These are phyloP conservation scores for Ophioninae sp. DNA, from an alignment of 2,888 invertebrate genomes.

Conservation along the genomic window DNA sequence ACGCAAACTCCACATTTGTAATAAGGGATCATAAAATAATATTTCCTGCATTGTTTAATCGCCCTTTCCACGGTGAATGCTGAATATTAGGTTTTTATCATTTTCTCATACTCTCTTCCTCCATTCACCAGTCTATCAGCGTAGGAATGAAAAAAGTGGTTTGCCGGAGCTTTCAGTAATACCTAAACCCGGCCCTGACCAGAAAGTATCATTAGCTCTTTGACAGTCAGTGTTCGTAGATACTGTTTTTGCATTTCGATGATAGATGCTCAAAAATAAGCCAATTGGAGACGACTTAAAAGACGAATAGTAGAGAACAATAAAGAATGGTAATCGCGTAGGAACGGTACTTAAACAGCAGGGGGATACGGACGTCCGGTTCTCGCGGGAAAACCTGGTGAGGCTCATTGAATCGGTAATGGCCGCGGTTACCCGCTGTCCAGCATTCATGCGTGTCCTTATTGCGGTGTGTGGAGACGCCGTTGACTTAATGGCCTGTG, in stretches of 20 bases:
- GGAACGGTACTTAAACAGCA: background rate
- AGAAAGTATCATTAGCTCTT: background rate
- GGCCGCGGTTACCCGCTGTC: constrained; percentile 79
- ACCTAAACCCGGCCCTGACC: no score
- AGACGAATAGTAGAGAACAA: background rate
- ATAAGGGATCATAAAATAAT: no score
- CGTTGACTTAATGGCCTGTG: constrained; percentile 78
- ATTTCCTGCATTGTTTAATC: no score
- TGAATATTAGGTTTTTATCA: no score
- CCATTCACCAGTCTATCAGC: no score
- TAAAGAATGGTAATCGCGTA: background rate
- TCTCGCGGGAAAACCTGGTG: constrained; percentile 70
- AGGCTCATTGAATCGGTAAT: constrained; percentile 80
- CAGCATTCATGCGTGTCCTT: constrained; percentile 73
- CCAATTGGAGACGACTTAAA: background rate
- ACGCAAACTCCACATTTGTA: no score
- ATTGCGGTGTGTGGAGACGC: constrained; percentile 73
- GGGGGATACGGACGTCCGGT: background rate
- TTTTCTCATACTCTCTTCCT: no score
- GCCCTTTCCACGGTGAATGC: no score
- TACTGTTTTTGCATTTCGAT: background rate
- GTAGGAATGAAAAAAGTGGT: no score
- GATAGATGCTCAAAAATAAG: background rate
- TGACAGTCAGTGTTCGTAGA: background rate
- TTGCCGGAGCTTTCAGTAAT: no score